Evolutionary conservation across 2,113 vertebrate species (phyloP), one percentile per base, ranked within the genome.

Genomic region (Uria aalge): DNA sequence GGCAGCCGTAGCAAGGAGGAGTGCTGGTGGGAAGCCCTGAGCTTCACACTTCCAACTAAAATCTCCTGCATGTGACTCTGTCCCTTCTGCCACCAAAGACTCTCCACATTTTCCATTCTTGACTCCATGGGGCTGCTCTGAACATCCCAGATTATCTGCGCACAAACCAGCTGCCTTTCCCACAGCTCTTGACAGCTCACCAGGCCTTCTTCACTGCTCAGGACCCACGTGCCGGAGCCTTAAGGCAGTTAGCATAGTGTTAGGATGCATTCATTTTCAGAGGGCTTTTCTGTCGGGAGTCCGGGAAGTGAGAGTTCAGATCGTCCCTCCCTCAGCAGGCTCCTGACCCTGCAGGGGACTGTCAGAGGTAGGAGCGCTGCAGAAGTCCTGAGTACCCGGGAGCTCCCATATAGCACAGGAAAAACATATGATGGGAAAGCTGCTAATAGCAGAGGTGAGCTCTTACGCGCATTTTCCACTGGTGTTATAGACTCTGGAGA

Each of bases 141-240:
- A 63, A 80, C 14, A 75, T 50, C 52, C 50, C 80, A 59, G 53
- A 41, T 64, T 68, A 40, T 38, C 76, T 91, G 38, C 47, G 52
- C 3, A 4, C 43, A 76, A 43, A 34, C 22, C 47, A 62, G 32
- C n/a, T 81, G 55, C 45, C 67, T 80, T 78, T 76, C 40, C 36
- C 40, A 8, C 3, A 0, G 23, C 36, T 76, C 34, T 43, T 55
- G 56, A 17, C 45, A 69, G 23, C 63, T 90, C 43, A 32, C 30
- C 21, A 52, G 47, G 27, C 45, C 59, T 80, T 88, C 68, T 21
- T 50, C 1, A 1, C 41, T 79, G 75, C 50, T 76, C 34, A 40
- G 27, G 0, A 0, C 20, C 17, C 1, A 0, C 8, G 3, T 81
- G 45, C 40, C 8, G 3, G 34, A 18, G 30, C 26, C 73, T 34